These are phyloP conservation scores for Antheraea mylitta DNA, from an alignment of 1,140 invertebrate species.

Conservation along the genomic window DNA sequence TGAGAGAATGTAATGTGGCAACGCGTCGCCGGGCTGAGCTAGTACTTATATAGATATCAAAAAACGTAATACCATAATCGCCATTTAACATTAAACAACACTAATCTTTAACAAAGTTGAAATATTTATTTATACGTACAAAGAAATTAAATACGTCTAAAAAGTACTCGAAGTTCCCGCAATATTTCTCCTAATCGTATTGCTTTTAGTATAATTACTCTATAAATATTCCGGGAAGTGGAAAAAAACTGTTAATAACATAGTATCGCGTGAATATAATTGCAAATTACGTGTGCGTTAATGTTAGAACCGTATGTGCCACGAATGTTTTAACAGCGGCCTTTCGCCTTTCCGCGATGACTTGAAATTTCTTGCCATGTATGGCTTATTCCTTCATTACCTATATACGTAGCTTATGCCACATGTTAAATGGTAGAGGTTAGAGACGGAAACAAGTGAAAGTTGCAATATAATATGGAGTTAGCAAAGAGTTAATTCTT, in stretches of 20 bases:
- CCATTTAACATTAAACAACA: too few relatives aligned
- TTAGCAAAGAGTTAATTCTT: too few relatives aligned
- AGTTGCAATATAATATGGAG: too few relatives aligned
- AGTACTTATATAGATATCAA: too few relatives aligned
- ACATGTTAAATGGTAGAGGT: too few relatives aligned
- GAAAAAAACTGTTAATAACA: slow-evolving; percentile 55
- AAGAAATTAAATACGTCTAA: neutral
- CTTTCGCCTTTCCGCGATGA: slow-evolving; percentile 21
- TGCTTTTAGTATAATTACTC: slow-evolving; percentile 73
- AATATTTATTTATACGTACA: too few relatives aligned
- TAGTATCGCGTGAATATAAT: slow-evolving; percentile 58
- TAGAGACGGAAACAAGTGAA: too few relatives aligned
- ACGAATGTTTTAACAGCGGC: slow-evolving; percentile 27
- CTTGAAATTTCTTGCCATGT: slow-evolving; percentile 11
- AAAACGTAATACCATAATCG: too few relatives aligned
- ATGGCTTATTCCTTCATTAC: neutral
- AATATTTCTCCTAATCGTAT: slow-evolving; percentile 26
- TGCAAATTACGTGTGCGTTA: slow-evolving; percentile 62
- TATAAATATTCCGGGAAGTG: slow-evolving; percentile 68
- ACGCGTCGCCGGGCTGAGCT: too few relatives aligned
- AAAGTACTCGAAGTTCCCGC: slow-evolving; percentile 10
- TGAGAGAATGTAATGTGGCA: too few relatives aligned
- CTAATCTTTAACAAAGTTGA: too few relatives aligned
- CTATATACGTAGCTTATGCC: neutral
- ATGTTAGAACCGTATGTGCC: slow-evolving; percentile 28